Evolutionary conservation across 2,888 invertebrate genomes (phyloP), one percentile per base, ranked within the genome.

Genomic region (Piscicola geometra): DNA sequence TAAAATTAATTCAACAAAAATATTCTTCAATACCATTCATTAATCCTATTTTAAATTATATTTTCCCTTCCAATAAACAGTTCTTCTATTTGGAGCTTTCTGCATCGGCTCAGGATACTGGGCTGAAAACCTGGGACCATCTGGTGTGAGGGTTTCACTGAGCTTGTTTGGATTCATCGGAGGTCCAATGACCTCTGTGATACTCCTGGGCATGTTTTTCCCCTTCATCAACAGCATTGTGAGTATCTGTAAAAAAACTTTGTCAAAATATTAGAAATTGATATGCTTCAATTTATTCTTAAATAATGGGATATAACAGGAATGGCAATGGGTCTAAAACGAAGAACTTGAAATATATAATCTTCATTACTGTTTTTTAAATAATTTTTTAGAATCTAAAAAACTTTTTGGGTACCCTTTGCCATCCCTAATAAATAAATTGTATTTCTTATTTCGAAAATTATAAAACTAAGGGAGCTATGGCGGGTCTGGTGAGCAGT

Each of bases 81-180:
- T 80, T 12, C 35, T 82, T 28, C 9, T 79, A n/a, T 81, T 81
- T 75, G 82, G 82, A 3, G 50, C 79, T 9, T 5, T 81, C 18
- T 81, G 81, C 0, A 78, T 82, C 5, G 80, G 75, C 1, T 56
- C 82, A 75, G 81, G 82, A n/a, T 82, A 82, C 76, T 68, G 80
- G n/a, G 79, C 81, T 5, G 79, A 80, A 32, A 72, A 76, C 33
- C 77, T 83, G 76, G 81, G 81, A 18, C 79, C 79, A 32, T 79
- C 81, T 12, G 80, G 82, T 47, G 79, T 81, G 18, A 80, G 81
- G 81, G 81, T 82, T 1, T 81, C 82, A 2, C 78, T 83, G 33
- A 82, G 82, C 76, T 80, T 83, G 21, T 83, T 83, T 76, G 84
- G 84, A 0, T 82, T 83, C 81, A 81, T 82, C 2, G 84, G 84